These are phyloP conservation scores for Helarctos malayanus DNA, from an alignment of 2,797 vertebrate genomes.

Conservation along the genomic window DNA sequence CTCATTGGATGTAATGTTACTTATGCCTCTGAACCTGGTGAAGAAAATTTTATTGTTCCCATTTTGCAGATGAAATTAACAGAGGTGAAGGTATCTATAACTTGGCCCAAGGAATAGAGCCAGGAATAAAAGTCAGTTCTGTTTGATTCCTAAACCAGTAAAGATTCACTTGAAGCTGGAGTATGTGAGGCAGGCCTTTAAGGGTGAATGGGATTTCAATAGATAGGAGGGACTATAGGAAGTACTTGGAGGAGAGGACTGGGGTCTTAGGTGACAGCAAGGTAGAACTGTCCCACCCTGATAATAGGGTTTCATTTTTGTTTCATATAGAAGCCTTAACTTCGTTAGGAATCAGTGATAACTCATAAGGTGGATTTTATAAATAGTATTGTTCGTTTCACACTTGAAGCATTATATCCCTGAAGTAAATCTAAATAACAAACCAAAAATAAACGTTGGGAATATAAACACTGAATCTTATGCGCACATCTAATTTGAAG, in stretches of 20 bases:
- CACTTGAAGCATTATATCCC: neutral
- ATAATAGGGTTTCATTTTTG: neutral
- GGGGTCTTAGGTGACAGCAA: neutral
- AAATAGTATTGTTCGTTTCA: neutral
- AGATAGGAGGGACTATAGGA: neutral
- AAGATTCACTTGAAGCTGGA: neutral
- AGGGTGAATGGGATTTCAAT: neutral
- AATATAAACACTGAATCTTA: neutral
- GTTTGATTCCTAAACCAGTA: neutral
- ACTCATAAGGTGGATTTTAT: neutral
- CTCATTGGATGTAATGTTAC: neutral
- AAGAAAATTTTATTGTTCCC: neutral
- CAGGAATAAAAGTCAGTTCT: neutral
- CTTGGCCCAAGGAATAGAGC: neutral
- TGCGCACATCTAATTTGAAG: neutral
- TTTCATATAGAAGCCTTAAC: neutral
- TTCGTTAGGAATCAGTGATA: neutral
- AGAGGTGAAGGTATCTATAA: neutral
- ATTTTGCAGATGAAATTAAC: neutral
- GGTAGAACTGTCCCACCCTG: neutral
- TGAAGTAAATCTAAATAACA: neutral
- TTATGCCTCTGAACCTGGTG: neutral
- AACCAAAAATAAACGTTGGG: neutral
- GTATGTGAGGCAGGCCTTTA: neutral
- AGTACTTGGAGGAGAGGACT: neutral